Percentiles rank a stretch among this genome's conserved stretches.
Evolutionary conservation across 2,113 vertebrate species (phyloP).

Genomic region (Cyanoramphus novaezelandiae): DNA sequence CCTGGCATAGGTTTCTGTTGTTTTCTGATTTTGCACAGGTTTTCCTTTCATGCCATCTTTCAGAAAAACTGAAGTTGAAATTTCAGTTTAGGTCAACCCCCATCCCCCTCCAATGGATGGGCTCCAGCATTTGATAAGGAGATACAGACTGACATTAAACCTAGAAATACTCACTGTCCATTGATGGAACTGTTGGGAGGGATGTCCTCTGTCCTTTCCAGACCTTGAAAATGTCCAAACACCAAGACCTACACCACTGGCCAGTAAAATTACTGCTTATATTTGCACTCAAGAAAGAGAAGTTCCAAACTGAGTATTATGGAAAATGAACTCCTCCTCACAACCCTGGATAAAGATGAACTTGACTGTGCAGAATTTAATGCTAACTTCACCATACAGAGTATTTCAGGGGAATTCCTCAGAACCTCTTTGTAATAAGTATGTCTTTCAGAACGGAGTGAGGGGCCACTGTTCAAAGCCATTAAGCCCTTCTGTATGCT

Average conservation of each 20-base stretch:
- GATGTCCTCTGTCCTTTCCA: neutral
- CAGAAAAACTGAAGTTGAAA: neutral
- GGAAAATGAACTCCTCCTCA: neutral
- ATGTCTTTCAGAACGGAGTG: neutral
- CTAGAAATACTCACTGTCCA: neutral
- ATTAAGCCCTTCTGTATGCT: neutral
- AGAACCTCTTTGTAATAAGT: neutral
- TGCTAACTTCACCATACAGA: neutral
- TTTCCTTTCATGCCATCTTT: neutral
- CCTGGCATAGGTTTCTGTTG: neutral
- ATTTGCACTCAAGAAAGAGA: neutral
- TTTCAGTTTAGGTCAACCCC: neutral
- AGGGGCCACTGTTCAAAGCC: neutral
- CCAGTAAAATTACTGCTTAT: neutral
- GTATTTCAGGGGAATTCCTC: neutral
- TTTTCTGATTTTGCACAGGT: neutral
- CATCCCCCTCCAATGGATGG: neutral
- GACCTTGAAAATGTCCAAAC: neutral
- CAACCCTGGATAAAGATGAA: neutral
- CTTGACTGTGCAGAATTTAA: neutral
- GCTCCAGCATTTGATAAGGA: neutral
- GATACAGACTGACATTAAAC: neutral
- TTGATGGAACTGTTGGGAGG: neutral
- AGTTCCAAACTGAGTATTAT: neutral
- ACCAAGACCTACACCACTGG: neutral